These are phyloP conservation scores for Formicarius rufipectus DNA, from an alignment of 2,113 vertebrate species.

Conservation along the genomic window DNA sequence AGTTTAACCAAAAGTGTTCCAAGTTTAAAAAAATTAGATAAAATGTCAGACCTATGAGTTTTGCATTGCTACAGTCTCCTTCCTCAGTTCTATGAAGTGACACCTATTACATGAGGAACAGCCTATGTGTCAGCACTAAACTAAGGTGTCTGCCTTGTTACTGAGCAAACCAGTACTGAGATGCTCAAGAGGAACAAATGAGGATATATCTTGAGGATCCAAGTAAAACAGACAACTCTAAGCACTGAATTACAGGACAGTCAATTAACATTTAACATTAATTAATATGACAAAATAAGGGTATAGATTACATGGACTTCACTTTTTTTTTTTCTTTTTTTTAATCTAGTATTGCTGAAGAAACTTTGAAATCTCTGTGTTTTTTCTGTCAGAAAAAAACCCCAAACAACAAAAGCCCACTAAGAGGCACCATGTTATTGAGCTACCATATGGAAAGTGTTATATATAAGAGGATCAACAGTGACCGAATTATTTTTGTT, in stretches of 20 bases:
- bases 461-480: background rate
- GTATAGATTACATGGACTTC: background rate
- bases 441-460: constrained; percentile 42
- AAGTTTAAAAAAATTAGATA: background rate
- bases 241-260: background rate
- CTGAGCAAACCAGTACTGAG: background rate
- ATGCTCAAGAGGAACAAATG: accelerated
- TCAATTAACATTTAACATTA: background rate
- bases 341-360: background rate
- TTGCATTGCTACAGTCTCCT: background rate
- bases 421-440: background rate
- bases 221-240: background rate
- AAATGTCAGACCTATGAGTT: background rate
- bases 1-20: background rate
- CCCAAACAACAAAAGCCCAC: background rate
- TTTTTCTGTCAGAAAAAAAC: background rate
- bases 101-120: background rate
- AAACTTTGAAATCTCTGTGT: background rate
- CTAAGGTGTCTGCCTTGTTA: background rate
- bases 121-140: background rate
- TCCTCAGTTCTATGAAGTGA: background rate
- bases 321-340: background rate
- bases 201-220: background rate
- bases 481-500: constrained; percentile 31
- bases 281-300: background rate